Conservation (phyloP, 2,888 invertebrate species). For the Macropis europaea region DNA sequence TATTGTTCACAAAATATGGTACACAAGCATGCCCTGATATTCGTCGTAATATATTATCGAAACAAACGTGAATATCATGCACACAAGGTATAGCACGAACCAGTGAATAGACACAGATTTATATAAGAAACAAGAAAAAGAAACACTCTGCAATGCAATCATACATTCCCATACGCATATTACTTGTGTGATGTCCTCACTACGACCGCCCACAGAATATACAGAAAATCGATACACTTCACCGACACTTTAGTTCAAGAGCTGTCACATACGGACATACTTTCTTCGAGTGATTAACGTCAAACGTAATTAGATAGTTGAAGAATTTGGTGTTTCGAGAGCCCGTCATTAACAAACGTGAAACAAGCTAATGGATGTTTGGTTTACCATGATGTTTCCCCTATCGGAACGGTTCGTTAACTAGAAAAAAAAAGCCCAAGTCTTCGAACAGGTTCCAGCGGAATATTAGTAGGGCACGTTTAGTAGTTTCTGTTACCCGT, state of each 20-base stretch:
- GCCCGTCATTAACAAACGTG: slow-evolving; percentile 10
- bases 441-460: background rate
- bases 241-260: background rate
- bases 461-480: background rate
- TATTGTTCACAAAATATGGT: slow-evolving; percentile 17
- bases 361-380: slow-evolving; percentile 10
- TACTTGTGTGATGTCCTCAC: background rate
- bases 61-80: background rate
- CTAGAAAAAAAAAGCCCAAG: background rate
- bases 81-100: slow-evolving; percentile 3
- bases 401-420: background rate
- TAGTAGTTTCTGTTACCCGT: slow-evolving; percentile 6
- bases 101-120: background rate
- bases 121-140: no score
- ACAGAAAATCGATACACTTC: background rate
- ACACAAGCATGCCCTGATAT: background rate
- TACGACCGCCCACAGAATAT: no score
- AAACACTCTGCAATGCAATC: background rate
- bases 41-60: slow-evolving; percentile 9
- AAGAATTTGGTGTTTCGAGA: slow-evolving; percentile 6
- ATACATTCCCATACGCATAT: no score
- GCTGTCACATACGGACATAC: background rate
- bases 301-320: background rate
- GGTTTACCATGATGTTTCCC: background rate
- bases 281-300: slow-evolving; percentile 19